These are phyloP conservation scores for Furcula furcula DNA, from an alignment of 2,888 invertebrate genomes.

Conservation along the genomic window DNA sequence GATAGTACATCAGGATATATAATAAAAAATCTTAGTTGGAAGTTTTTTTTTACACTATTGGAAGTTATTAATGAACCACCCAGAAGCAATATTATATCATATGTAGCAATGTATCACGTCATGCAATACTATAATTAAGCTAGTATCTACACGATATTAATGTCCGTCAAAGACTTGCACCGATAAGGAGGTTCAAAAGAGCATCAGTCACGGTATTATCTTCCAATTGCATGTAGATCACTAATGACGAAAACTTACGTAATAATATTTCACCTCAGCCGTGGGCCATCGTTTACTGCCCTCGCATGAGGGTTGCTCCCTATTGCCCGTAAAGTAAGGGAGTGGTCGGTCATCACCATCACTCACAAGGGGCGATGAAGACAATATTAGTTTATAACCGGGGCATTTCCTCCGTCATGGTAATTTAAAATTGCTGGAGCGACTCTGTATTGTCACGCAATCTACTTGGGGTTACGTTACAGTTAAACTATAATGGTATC, in stretches of 20 bases:
- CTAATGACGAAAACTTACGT: slow-evolving; percentile 20
- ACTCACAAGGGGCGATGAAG: slow-evolving; percentile 49
- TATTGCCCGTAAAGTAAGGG: slow-evolving; percentile 54
- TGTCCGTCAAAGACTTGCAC: slow-evolving; percentile 35
- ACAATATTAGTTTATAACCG: slow-evolving; percentile 52
- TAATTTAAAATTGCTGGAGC: slow-evolving; percentile 34
- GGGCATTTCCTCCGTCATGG: slow-evolving; percentile 36
- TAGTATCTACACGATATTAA: slow-evolving; percentile 15
- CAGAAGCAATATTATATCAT: neutral
- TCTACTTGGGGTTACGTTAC: slow-evolving; percentile 11
- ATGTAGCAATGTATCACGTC: slow-evolving; percentile 13
- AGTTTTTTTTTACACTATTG: too few relatives aligned
- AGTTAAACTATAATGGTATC: slow-evolving; percentile 1
- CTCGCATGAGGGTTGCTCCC: slow-evolving; percentile 60
- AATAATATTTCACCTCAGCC: slow-evolving; percentile 46
- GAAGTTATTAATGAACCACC: slow-evolving; percentile 22
- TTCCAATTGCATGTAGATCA: slow-evolving; percentile 19
- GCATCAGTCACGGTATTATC: slow-evolving; percentile 35
- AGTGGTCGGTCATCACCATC: slow-evolving; percentile 64
- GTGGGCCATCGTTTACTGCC: slow-evolving; percentile 44
- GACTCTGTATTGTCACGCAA: slow-evolving; percentile 33
- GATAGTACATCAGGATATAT: too few relatives aligned
- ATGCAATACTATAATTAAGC: neutral
- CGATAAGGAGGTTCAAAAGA: slow-evolving; percentile 55
- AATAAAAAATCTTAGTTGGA: too few relatives aligned